These are phyloP conservation scores for Drosophila aff. DNA, from an alignment of 1,140 invertebrate genomes.

Conservation along the genomic window DNA sequence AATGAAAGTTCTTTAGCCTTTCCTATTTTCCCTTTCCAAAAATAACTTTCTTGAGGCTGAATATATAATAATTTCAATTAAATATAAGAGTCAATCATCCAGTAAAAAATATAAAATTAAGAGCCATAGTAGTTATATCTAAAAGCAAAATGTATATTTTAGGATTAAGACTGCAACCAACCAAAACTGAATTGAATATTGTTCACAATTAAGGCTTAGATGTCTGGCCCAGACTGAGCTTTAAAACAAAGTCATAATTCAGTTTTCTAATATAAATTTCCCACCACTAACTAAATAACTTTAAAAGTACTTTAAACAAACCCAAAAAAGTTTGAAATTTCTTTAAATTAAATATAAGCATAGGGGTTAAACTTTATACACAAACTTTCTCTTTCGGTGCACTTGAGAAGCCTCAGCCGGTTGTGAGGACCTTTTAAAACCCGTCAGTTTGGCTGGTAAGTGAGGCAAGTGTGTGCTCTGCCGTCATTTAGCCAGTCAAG, in stretches of 20 bases:
- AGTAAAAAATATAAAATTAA: too few species aligned
- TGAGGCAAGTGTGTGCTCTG: conserved; percentile 25
- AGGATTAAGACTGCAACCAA: too few species aligned
- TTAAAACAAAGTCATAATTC: not conserved
- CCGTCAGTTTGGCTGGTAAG: conserved; percentile 37
- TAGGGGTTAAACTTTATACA: not conserved
- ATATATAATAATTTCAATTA: not conserved
- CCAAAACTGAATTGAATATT: not conserved
- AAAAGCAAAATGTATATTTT: not conserved
- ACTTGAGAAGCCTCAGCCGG: not conserved
- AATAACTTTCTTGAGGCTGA: not conserved
- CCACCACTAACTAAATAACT: not conserved
- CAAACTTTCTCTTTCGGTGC: conserved; percentile 13
- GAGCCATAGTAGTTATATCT: not conserved
- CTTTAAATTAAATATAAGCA: not conserved
- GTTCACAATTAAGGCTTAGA: not conserved
- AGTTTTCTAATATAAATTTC: not conserved
- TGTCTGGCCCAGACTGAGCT: not conserved
- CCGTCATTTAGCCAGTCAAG: conserved; percentile 43
- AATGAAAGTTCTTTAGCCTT: too few species aligned
- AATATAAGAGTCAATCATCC: not conserved
- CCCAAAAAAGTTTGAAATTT: too few species aligned
- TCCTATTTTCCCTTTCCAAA: not conserved
- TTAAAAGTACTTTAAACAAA: not conserved
- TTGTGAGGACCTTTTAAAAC: conserved; percentile 1